Evolutionary conservation across 2,888 invertebrate genomes (phyloP).

Genomic region (Biston betularia): DNA sequence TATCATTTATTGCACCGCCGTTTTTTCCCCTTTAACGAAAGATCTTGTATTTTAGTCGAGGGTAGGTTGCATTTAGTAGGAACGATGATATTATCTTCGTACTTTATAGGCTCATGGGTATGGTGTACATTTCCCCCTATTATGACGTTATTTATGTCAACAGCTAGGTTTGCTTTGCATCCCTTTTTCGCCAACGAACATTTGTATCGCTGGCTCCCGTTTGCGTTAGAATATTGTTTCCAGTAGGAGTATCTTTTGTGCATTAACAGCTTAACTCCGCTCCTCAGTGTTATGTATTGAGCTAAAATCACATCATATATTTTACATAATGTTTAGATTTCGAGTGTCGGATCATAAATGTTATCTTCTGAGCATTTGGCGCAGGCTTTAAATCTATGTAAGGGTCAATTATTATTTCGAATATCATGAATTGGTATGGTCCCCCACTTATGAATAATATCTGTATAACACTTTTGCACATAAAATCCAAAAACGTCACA

Average conservation of each 20-base stretch:
- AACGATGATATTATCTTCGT: not conserved
- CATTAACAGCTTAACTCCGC: slow-evolving; percentile 28
- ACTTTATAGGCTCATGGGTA: slow-evolving; percentile 25
- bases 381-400: too few relatives aligned
- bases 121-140: not conserved
- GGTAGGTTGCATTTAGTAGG: too few relatives aligned
- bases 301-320: slow-evolving; percentile 19
- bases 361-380: too few relatives aligned
- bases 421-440: too few relatives aligned
- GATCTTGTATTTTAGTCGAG: too few relatives aligned
- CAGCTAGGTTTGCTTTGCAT: slow-evolving; percentile 17
- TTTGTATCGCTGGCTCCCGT: slow-evolving; percentile 10
- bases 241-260: slow-evolving; percentile 28
- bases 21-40: too few relatives aligned
- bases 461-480: too few relatives aligned
- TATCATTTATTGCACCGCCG: too few relatives aligned
- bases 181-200: slow-evolving; percentile 17
- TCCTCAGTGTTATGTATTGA: slow-evolving; percentile 20
- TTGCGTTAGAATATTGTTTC: slow-evolving; percentile 7
- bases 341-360: too few relatives aligned
- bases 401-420: too few relatives aligned
- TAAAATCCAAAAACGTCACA: too few relatives aligned
- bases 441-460: too few relatives aligned
- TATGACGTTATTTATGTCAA: not conserved
- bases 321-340: not conserved